These are phyloP conservation scores for Podarcis muralis DNA, from an alignment of 2,113 vertebrate species.

Conservation along the genomic window DNA sequence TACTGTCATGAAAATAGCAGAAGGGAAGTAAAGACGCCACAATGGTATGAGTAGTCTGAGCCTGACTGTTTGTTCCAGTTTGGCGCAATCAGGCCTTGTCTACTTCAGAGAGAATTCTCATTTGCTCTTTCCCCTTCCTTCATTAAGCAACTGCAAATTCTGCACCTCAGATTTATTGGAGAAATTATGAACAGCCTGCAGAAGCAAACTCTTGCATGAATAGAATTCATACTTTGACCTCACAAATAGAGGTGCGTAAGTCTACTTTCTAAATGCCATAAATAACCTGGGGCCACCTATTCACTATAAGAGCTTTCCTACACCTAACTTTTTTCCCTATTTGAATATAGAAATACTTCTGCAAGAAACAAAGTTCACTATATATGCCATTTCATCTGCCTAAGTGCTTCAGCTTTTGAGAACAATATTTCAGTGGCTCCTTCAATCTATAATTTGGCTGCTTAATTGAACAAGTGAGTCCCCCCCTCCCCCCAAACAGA, in stretches of 20 bases:
- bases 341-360: neutral
- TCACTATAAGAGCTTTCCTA: neutral
- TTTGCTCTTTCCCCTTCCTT: neutral
- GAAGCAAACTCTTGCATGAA: neutral
- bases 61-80: conserved; percentile 37
- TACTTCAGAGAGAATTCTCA: neutral
- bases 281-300: neutral
- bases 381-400: neutral
- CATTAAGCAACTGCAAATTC: neutral
- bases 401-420: conserved; percentile 12
- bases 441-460: neutral
- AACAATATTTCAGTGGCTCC: neutral
- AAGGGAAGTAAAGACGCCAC: conserved; percentile 42
- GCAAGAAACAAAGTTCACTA: neutral
- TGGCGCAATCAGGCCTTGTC: neutral
- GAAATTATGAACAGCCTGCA: neutral
- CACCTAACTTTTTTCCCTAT: neutral
- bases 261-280: neutral
- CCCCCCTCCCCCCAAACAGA: neutral
- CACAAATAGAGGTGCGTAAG: neutral
- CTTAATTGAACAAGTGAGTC: neutral
- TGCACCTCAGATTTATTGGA: neutral
- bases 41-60: conserved; percentile 43
- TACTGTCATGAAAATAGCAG: conserved; percentile 23
- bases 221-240: neutral